phyloP scores from a whole-genome alignment of 2,888 invertebrate genomes.

The Deroplatys truncata region DNA sequence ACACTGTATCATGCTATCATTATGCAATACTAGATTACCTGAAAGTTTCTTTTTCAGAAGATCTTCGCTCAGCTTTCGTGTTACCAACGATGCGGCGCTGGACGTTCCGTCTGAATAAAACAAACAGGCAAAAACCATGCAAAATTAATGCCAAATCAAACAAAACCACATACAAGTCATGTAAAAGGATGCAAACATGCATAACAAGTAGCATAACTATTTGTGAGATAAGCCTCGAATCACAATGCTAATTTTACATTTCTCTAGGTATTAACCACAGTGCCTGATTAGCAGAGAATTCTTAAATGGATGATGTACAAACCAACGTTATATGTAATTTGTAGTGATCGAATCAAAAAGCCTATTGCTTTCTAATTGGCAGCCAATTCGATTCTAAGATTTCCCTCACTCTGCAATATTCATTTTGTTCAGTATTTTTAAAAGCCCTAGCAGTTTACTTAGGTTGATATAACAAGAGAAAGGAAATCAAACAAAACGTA shows the following conservation, averaged over 20 bases:
- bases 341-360: too few relatives aligned
- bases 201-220: background rate
- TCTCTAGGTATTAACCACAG: too few relatives aligned
- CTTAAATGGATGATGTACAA: too few relatives aligned
- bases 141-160: constrained; percentile 23
- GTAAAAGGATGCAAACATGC: constrained; percentile 24
- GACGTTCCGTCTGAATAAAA: constrained; percentile 42
- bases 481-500: too few relatives aligned
- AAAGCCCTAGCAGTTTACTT: too few relatives aligned
- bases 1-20: background rate
- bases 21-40: constrained; percentile 31
- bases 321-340: too few relatives aligned
- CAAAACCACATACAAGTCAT: constrained; percentile 32
- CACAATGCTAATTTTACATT: background rate
- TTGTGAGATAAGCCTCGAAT: background rate
- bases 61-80: constrained; percentile 35
- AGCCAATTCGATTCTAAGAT: too few relatives aligned
- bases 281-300: too few relatives aligned
- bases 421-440: too few relatives aligned
- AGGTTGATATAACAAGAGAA: too few relatives aligned
- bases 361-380: too few relatives aligned
- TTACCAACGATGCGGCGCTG: constrained; percentile 3
- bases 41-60: constrained; percentile 34
- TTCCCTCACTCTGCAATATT: too few relatives aligned
- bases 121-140: constrained; percentile 11